A percentile compares a stretch with the other conserved stretches of the same genome.
Evolutionary conservation across 2,797 vertebrate species (phyloP).

Genomic region (Vespertilio murinus): DNA sequence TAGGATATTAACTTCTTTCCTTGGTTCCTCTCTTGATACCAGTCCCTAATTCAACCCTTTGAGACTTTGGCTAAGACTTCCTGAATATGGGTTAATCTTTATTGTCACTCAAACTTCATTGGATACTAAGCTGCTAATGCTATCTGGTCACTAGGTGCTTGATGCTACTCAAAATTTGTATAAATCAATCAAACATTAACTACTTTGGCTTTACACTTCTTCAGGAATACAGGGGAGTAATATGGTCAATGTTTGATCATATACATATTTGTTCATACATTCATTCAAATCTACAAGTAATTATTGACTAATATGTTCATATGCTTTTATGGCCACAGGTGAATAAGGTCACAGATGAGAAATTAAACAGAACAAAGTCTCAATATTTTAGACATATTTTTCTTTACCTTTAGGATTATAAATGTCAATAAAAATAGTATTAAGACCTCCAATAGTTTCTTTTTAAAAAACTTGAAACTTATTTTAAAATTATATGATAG

Average conservation of each 20-base stretch:
- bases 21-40: neutral
- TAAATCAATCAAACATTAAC: neutral
- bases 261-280: neutral
- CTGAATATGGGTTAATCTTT: neutral
- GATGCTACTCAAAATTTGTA: neutral
- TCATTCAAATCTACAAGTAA: neutral
- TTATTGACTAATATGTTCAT: neutral
- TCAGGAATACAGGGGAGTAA: neutral
- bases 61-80: neutral
- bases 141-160: neutral
- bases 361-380: neutral
- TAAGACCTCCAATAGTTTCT: neutral
- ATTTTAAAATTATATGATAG: neutral
- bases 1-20: neutral
- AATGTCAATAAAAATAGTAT: neutral
- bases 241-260: neutral
- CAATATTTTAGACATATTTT: neutral
- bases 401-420: neutral
- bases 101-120: neutral
- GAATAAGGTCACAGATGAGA: neutral
- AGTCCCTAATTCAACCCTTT: neutral
- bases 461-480: neutral
- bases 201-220: neutral
- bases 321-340: neutral
- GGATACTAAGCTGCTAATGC: neutral